Conservation (phyloP, 2,113 vertebrate species). For the Gobio gobio region DNA sequence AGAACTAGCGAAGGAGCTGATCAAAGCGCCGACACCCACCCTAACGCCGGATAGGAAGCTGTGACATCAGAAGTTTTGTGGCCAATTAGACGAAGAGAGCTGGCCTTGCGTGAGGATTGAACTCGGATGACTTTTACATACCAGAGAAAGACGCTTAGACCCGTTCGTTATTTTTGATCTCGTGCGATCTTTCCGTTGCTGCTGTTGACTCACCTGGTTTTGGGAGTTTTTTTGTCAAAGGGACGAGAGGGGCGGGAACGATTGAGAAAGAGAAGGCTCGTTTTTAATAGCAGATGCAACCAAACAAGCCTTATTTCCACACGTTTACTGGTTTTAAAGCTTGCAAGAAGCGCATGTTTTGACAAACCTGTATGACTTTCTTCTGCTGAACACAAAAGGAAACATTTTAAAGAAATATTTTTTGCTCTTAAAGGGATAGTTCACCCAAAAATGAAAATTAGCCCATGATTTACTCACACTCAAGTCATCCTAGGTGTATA, state of each 20-base stretch:
- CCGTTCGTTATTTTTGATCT: background rate
- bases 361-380: background rate
- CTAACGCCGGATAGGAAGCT: conserved; percentile 15
- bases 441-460: too few relatives aligned
- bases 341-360: background rate
- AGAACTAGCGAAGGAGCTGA: conserved; percentile 3
- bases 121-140: conserved; percentile 28
- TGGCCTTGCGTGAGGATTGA: background rate
- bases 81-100: conserved; percentile 46
- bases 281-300: background rate
- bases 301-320: background rate
- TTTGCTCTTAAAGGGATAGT: background rate
- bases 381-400: too few relatives aligned
- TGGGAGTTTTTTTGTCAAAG: background rate
- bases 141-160: background rate
- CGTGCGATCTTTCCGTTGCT: background rate
- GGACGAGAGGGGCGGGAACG: background rate
- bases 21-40: conserved; percentile 22
- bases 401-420: background rate
- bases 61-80: conserved; percentile 34
- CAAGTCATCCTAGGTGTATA: too few relatives aligned
- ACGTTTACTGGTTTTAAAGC: background rate
- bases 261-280: background rate
- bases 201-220: background rate
- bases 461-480: too few relatives aligned